Percentiles rank a stretch among this genome's conserved stretches.
phyloP scores from a whole-genome alignment of 1,140 invertebrate species.

The Drosophila orena region DNA sequence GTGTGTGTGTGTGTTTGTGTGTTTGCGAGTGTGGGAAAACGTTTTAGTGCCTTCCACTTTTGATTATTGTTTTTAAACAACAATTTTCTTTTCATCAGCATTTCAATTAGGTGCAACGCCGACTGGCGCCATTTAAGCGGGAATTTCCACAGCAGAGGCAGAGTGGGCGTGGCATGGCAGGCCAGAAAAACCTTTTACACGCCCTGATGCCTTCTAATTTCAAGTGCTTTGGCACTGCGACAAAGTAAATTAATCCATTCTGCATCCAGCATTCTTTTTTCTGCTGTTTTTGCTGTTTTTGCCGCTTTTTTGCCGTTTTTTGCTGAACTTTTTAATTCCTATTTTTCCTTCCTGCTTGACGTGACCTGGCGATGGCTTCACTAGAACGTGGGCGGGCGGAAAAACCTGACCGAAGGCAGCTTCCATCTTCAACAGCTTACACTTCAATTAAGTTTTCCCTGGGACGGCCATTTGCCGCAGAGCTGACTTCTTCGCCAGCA shows the following conservation, averaged over 20 bases:
- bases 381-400: slow-evolving; percentile 2
- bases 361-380: slow-evolving; percentile 69
- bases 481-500: slow-evolving; percentile 58
- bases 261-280: slow-evolving; percentile 10
- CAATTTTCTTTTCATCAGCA: slow-evolving; percentile 79
- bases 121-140: slow-evolving; percentile 57
- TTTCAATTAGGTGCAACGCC: slow-evolving; percentile 72
- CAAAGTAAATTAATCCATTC: slow-evolving; percentile 79
- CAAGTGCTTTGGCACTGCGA: slow-evolving; percentile 71
- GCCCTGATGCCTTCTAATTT: slow-evolving; percentile 60
- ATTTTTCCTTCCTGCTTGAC: slow-evolving; percentile 56
- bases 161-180: slow-evolving; percentile 15
- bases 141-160: slow-evolving; percentile 5
- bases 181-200: slow-evolving; percentile 77
- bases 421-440: slow-evolving; percentile 75
- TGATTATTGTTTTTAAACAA: slow-evolving; percentile 78
- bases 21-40: slow-evolving; percentile 45
- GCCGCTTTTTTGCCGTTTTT: slow-evolving; percentile 1
- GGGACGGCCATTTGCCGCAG: slow-evolving; percentile 52
- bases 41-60: slow-evolving; percentile 76
- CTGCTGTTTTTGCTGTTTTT: slow-evolving; percentile 10
- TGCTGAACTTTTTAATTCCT: slow-evolving; percentile 33
- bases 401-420: slow-evolving; percentile 33
- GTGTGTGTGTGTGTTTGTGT: slow-evolving; percentile 1
- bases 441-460: slow-evolving; percentile 77